Evolutionary conservation across 2,797 vertebrate genomes (phyloP), one percentile per base, ranked within the genome.

Genomic region (Paratrypauchen microcephalus): DNA sequence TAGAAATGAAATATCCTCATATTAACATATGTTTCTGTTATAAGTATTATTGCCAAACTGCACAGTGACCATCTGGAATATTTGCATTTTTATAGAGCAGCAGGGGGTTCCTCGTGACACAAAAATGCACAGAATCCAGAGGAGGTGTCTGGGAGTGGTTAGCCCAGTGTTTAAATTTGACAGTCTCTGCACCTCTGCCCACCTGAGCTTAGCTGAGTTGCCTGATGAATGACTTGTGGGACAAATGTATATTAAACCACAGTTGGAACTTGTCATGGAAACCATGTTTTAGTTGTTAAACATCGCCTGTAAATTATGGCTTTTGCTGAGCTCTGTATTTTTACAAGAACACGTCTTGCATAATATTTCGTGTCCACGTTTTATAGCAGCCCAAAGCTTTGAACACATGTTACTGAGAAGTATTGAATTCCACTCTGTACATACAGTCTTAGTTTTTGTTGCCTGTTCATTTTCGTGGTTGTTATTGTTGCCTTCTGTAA

Each of bases 301-400:
- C 18, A 64, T 41, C 57, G 70, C 69, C 39, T 3, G 65, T 72
- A 45, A 65, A 65, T 73, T 59, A 32, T 66, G 0, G 32, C 57
- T 75, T 80, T 12, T 78, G 76, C 76, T 77, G 68, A 77, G 59
- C 67, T 76, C 23, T 74, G 70, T 71, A 79, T 69, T 77, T 79
- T 69, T 61, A 55, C 67, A 73, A 65, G 77, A 58, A 78, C 62
- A 58, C 50, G 18, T 18, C 16, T 65, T 71, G 26, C 58, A 28
- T 36, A 73, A 68, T 21, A 50, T 60, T 65, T 39, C 24, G 0
- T 24, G 52, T 68, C 28, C 45, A n/a, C 18, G n/a, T 41, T 58
- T 74, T 66, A 9, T 71, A 30, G 65, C 72, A 76, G 4, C 13
- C 39, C 12, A 39, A 21, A 61, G 30, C 39, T 45, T 47, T 63